Evolutionary conservation across 2,113 vertebrate species (phyloP).

Genomic region (Eudyptes chrysolophus): DNA sequence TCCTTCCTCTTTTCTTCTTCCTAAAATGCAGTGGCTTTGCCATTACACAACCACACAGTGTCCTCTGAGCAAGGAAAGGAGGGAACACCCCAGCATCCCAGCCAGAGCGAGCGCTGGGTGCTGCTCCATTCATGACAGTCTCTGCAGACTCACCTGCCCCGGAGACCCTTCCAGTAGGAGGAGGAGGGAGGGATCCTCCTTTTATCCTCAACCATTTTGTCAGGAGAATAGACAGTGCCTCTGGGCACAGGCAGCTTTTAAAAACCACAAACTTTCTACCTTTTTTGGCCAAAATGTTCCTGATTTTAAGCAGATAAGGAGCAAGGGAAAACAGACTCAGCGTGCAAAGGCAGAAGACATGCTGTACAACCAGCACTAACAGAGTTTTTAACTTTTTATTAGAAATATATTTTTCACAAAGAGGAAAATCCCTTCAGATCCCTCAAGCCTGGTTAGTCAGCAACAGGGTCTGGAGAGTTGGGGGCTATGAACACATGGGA

Average conservation of each 20-base stretch:
- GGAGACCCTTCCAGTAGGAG: neutral
- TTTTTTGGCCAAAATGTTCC: neutral
- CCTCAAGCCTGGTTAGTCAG: neutral
- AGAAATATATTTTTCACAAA: neutral
- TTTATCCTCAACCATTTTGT: neutral
- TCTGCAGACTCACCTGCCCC: fast-evolving
- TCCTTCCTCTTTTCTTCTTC: conserved; percentile 62
- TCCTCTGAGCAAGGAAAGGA: neutral
- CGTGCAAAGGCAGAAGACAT: neutral
- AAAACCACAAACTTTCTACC: neutral
- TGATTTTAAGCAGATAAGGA: neutral
- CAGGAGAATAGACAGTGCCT: neutral
- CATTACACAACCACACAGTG: neutral
- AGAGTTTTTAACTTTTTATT: neutral
- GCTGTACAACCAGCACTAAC: neutral
- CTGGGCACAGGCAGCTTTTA: neutral
- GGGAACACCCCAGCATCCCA: neutral
- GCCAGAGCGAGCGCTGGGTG: fast-evolving
- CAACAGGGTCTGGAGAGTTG: neutral
- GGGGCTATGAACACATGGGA: fast-evolving
- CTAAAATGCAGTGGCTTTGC: neutral
- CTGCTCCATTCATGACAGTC: neutral
- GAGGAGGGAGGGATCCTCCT: neutral
- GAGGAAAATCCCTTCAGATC: neutral
- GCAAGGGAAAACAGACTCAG: neutral